Evolutionary conservation across 2,113 vertebrate genomes (phyloP).

Genomic region (Diadophis punctatus): DNA sequence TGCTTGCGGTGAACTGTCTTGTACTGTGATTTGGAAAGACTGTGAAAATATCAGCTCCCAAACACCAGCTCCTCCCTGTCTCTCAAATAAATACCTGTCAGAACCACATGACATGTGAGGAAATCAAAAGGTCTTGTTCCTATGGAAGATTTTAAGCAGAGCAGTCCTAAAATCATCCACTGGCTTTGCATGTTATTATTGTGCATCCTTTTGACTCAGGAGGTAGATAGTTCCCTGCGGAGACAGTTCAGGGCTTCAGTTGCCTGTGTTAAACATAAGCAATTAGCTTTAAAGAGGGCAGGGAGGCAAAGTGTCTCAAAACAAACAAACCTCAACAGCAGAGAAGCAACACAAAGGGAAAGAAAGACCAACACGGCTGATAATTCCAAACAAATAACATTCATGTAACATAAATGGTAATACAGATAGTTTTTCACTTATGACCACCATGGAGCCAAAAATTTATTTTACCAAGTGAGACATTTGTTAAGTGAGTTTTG

Average conservation of each 20-base stretch:
- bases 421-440: neutral
- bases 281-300: conserved; percentile 21
- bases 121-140: neutral
- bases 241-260: neutral
- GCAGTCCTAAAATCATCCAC: accelerated
- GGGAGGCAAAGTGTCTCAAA: neutral
- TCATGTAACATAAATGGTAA: neutral
- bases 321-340: conserved; percentile 21
- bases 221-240: neutral
- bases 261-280: conserved; percentile 32
- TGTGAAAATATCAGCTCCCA: neutral
- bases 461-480: neutral
- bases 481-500: neutral
- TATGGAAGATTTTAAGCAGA: accelerated
- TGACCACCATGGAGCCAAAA: neutral
- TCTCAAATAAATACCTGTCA: neutral
- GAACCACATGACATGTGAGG: neutral
- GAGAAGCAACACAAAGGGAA: neutral
- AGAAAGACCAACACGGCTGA: neutral
- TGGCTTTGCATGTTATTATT: accelerated
- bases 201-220: neutral
- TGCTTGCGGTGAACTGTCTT: neutral
- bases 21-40: neutral
- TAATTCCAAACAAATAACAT: neutral
- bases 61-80: neutral